phyloP scores from a whole-genome alignment of 2,888 invertebrate species.

The Strigamia transsilvanica region DNA sequence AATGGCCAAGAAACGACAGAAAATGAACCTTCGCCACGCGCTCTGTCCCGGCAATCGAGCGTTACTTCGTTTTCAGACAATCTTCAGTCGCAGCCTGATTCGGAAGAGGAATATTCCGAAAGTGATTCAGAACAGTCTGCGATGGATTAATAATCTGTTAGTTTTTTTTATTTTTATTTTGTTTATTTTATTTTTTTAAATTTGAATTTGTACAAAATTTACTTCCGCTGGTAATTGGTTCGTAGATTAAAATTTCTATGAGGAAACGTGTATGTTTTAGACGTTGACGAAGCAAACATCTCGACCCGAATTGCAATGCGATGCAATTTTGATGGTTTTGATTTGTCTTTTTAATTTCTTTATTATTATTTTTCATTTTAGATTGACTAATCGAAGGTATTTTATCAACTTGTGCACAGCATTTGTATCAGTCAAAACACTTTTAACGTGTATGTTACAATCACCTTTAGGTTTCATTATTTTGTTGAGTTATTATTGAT shows the following conservation, averaged over 20 bases:
- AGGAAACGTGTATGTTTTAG: neutral
- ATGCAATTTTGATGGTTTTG: neutral
- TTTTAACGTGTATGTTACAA: neutral
- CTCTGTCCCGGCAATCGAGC: slow-evolving; percentile 56
- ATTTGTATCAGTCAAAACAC: slow-evolving; percentile 2
- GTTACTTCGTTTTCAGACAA: slow-evolving; percentile 56
- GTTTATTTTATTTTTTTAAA: neutral
- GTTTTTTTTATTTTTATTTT: neutral
- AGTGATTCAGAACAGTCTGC: slow-evolving; percentile 55
- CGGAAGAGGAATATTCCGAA: slow-evolving; percentile 56
- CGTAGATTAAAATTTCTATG: neutral
- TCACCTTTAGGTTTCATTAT: neutral
- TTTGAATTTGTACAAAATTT: slow-evolving; percentile 6
- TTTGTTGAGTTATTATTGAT: neutral
- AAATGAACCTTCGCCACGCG: slow-evolving; percentile 49
- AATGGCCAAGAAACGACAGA: slow-evolving; percentile 38
- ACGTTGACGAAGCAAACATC: neutral
- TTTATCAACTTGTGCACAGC: neutral
- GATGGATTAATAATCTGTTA: slow-evolving; percentile 1
- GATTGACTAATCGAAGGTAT: neutral
- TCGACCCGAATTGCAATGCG: neutral
- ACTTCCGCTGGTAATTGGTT: neutral
- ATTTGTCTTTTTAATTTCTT: neutral
- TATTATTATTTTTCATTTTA: neutral
- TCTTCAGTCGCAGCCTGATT: slow-evolving; percentile 54